A percentile compares a stretch with the other conserved stretches of the same genome.
Evolutionary conservation across 2,797 vertebrate species (phyloP).

Genomic region (Cirrhinus molitorella): DNA sequence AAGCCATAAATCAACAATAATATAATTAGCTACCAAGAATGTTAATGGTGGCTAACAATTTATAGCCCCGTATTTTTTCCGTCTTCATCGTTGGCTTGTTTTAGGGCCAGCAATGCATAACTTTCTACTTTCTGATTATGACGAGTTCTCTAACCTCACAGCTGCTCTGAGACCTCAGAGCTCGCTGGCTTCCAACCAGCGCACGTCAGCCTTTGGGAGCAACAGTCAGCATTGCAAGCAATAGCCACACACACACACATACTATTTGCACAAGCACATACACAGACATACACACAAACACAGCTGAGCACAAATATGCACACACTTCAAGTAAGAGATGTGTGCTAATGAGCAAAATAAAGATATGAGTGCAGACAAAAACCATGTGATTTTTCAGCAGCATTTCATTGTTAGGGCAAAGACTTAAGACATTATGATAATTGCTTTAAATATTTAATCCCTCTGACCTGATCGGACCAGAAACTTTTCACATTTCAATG

Average conservation of each 20-base stretch:
- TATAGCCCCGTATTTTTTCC: slow-evolving; percentile 54
- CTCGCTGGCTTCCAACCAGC: slow-evolving; percentile 38
- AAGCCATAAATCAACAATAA: slow-evolving; percentile 52
- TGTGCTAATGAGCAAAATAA: slow-evolving; percentile 20
- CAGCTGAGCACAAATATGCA: slow-evolving; percentile 4
- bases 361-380: neutral
- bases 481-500: neutral
- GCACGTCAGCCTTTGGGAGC: slow-evolving; percentile 28
- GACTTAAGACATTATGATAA: neutral
- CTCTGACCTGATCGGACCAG: neutral
- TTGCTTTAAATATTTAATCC: slow-evolving; percentile 3
- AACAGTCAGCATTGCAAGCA: slow-evolving; percentile 30
- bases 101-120: slow-evolving; percentile 61
- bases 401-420: neutral
- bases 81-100: slow-evolving; percentile 42
- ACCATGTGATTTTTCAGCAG: neutral
- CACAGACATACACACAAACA: slow-evolving; percentile 13
- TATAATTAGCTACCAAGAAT: slow-evolving; percentile 60
- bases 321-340: slow-evolving; percentile 6
- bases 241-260: slow-evolving; percentile 15
- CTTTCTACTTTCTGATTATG: slow-evolving; percentile 61
- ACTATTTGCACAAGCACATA: slow-evolving; percentile 40
- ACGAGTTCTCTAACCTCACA: slow-evolving; percentile 62
- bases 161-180: slow-evolving; percentile 63
- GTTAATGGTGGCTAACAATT: slow-evolving; percentile 49